Conservation (phyloP, 2,113 vertebrate species). For the Lepisosteus osseus region DNA sequence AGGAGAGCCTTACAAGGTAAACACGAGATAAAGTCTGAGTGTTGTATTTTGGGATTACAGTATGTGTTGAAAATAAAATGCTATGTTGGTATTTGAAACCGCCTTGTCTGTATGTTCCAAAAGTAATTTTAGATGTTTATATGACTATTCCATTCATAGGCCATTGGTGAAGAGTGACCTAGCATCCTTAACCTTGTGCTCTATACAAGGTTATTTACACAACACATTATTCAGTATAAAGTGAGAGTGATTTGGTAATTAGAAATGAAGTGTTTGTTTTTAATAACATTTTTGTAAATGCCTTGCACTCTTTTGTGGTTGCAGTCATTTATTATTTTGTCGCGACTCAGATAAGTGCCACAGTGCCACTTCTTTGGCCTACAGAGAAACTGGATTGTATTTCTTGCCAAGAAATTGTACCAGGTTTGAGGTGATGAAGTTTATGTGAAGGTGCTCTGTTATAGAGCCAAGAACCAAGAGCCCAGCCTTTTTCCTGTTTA, state of each 20-base stretch:
- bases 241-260: slow-evolving; percentile 3
- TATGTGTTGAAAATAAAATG: slow-evolving; percentile 24
- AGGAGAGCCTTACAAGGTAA: slow-evolving; percentile 18
- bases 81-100: slow-evolving; percentile 23
- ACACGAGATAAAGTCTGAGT: slow-evolving; percentile 28
- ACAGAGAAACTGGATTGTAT: not conserved
- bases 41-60: slow-evolving; percentile 23
- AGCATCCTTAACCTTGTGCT: slow-evolving; percentile 10
- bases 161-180: slow-evolving; percentile 7
- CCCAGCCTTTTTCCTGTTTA: slow-evolving; percentile 5
- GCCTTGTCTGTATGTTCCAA: slow-evolving; percentile 14
- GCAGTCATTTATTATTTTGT: not conserved
- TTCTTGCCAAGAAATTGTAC: not conserved
- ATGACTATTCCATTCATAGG: not conserved
- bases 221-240: slow-evolving; percentile 12
- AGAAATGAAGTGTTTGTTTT: slow-evolving; percentile 8
- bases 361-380: not conserved
- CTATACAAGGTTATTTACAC: slow-evolving; percentile 7
- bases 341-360: not conserved
- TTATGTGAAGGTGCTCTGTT: not conserved
- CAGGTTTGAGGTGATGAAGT: not conserved
- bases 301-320: slow-evolving; percentile 12
- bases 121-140: slow-evolving; percentile 9
- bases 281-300: slow-evolving; percentile 16
- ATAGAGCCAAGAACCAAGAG: slow-evolving; percentile 11